Base-by-base conservation (phyloP, 2,888 invertebrate genomes). In the Thalpophila matura region DNA sequence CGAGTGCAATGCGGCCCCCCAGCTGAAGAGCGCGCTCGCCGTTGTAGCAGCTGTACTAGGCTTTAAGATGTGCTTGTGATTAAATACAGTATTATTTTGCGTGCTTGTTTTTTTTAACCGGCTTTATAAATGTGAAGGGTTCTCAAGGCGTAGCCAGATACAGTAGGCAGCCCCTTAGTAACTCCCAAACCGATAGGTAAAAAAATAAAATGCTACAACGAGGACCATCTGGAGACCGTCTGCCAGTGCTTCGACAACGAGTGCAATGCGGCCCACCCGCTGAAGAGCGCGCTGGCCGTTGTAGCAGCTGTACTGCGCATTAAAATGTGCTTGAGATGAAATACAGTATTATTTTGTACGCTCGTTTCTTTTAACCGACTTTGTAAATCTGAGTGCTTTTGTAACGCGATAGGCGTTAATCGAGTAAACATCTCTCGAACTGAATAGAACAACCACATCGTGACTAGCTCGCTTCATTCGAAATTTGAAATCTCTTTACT, bases 181-280 rank as follows among this genome's bases (percentile, higher is more conserved):
- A n/a, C n/a, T n/a, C n/a, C n/a, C n/a, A n/a, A n/a, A n/a, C n/a
- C n/a, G n/a, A n/a, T n/a, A n/a, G n/a, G n/a, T n/a, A n/a, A n/a
- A n/a, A n/a, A n/a, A n/a, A n/a, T n/a, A n/a, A n/a, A n/a, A n/a
- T n/a, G n/a, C n/a, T n/a, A 96, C 85, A 96, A 96, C 49, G 96
- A 96, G 63, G 96, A 96, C 81, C 96, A 96, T 79, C 88, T 95
- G 14, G 96, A 96, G 84, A 95, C 90, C 0, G 95, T 96, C 63
- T 97, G 97, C 83, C 95, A 96, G 76, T 97, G 97, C 86, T 96
- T 95, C 87, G 74, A 85, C 0, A 96, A 97, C 72, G 95, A 94
- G 43, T 97, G 97, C 80, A 97, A 97, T 53, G 69, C 75, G 0
- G 89, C 84, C 0, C 6, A 26, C 0, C 12, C 20, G 0, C 6